A percentile compares a stretch with the other conserved stretches of the same genome.
These are phyloP conservation scores for Rhizoglyphus robini DNA, from an alignment of 1,140 invertebrate species.

Conservation along the genomic window DNA sequence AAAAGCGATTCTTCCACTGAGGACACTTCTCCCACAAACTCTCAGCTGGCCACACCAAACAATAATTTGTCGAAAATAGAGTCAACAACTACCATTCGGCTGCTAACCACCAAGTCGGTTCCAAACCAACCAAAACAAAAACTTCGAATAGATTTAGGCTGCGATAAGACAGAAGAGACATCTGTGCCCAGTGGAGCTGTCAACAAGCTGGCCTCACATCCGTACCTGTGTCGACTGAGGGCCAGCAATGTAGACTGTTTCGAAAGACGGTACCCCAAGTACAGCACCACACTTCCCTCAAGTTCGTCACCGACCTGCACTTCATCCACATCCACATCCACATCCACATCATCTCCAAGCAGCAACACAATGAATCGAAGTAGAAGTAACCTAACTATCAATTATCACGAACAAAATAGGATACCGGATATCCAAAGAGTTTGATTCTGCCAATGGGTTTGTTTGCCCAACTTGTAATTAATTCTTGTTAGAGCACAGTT, in stretches of 20 bases:
- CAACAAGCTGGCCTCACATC: slow-evolving; percentile 7
- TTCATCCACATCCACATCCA: neutral
- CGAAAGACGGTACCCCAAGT: neutral
- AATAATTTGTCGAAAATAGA: neutral
- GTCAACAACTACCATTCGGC: neutral
- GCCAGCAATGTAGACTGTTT: neutral
- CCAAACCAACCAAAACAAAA: slow-evolving; percentile 1
- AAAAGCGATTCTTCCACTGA: neutral
- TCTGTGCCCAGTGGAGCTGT: neutral
- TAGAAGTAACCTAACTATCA: no score
- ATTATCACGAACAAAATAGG: neutral
- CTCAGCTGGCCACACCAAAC: neutral
- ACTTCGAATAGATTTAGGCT: neutral
- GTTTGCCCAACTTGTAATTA: no score
- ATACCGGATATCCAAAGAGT: neutral
- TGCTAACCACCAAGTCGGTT: neutral
- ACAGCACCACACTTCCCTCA: no score
- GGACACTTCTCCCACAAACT: neutral
- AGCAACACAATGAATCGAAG: no score
- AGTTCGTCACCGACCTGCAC: no score
- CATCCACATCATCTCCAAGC: neutral
- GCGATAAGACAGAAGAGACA: neutral
- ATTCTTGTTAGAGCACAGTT: no score
- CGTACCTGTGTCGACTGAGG: slow-evolving; percentile 4
- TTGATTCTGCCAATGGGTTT: no score